phyloP scores from a whole-genome alignment of 2,113 vertebrate genomes.

The Sphaerodactylus townsendi region DNA sequence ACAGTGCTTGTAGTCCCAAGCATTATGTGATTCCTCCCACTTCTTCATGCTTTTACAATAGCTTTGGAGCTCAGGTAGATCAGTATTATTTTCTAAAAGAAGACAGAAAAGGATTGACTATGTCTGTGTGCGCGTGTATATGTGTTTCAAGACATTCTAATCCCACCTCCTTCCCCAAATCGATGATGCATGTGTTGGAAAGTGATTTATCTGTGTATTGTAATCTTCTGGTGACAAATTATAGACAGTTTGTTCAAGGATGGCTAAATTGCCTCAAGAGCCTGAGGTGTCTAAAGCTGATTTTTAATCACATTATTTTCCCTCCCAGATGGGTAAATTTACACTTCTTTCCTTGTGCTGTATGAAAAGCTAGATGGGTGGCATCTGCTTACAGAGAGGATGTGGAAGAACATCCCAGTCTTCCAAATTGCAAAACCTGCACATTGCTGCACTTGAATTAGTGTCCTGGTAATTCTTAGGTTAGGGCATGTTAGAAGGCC shows the following conservation, averaged over 20 bases:
- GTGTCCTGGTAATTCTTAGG: too few species aligned
- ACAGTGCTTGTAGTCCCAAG: slow-evolving; percentile 32
- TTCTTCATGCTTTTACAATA: slow-evolving; percentile 26
- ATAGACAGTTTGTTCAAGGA: slow-evolving; percentile 58
- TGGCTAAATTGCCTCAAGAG: slow-evolving; percentile 48
- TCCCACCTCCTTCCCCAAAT: too few species aligned
- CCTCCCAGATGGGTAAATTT: slow-evolving; percentile 26
- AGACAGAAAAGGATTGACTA: slow-evolving; percentile 54
- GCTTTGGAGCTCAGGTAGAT: slow-evolving; percentile 8
- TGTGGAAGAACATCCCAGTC: slow-evolving; percentile 18
- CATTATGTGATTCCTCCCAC: slow-evolving; percentile 28
- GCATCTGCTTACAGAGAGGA: slow-evolving; percentile 23
- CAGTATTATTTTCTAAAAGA: slow-evolving; percentile 46
- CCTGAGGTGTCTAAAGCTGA: slow-evolving; percentile 33
- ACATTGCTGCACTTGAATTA: neutral
- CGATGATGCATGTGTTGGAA: slow-evolving; percentile 23
- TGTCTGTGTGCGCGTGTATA: too few species aligned
- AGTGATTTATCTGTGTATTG: slow-evolving; percentile 59
- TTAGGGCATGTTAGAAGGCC: too few species aligned
- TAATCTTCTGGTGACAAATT: slow-evolving; percentile 47
- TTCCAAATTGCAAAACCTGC: neutral
- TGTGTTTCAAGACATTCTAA: too few species aligned
- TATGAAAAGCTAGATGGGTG: slow-evolving; percentile 14
- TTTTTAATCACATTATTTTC: slow-evolving; percentile 50
- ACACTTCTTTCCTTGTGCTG: slow-evolving; percentile 21